Evolutionary conservation across 2,113 vertebrate genomes (phyloP).

Genomic region (rat (Rattus norvegicus)): DNA sequence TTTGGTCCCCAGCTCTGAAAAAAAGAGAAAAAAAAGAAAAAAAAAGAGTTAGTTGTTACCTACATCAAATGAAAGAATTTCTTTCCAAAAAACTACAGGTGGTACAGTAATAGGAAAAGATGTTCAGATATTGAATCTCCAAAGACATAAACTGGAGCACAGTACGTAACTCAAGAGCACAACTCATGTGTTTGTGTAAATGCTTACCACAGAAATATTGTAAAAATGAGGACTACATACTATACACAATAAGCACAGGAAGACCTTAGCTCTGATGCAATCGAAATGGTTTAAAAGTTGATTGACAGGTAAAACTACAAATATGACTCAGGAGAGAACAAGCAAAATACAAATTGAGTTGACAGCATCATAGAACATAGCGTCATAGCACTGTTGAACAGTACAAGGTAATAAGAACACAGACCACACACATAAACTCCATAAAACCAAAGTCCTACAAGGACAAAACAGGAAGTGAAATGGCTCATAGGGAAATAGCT

Average conservation of each 20-base stretch:
- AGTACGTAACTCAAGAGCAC: not conserved
- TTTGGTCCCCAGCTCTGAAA: too few relatives aligned
- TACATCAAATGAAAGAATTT: not conserved
- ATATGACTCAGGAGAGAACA: slow-evolving; percentile 19
- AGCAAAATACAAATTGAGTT: slow-evolving; percentile 18
- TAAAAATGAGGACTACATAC: slow-evolving; percentile 48
- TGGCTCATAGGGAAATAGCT: slow-evolving; percentile 41
- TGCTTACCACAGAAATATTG: not conserved
- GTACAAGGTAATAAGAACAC: slow-evolving; percentile 34
- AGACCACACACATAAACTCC: not conserved
- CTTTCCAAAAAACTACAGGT: slow-evolving; percentile 22
- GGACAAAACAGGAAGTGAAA: slow-evolving; percentile 27
- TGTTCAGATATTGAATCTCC: slow-evolving; percentile 28
- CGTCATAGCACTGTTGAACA: not conserved
- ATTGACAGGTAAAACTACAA: slow-evolving; percentile 33
- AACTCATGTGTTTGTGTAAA: not conserved
- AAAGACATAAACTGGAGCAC: not conserved
- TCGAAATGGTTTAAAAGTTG: not conserved
- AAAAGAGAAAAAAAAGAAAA: too few relatives aligned
- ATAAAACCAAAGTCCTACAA: slow-evolving; percentile 20
- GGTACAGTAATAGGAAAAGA: slow-evolving; percentile 14
- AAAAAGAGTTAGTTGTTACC: not conserved
- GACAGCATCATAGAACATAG: slow-evolving; percentile 28
- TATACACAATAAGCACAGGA: not conserved
- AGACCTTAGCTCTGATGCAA: not conserved